Percentiles rank a stretch among this genome's conserved stretches.
These are phyloP conservation scores for Holcopasites calliopsidis DNA, from an alignment of 1,140 invertebrate species.

Conservation along the genomic window DNA sequence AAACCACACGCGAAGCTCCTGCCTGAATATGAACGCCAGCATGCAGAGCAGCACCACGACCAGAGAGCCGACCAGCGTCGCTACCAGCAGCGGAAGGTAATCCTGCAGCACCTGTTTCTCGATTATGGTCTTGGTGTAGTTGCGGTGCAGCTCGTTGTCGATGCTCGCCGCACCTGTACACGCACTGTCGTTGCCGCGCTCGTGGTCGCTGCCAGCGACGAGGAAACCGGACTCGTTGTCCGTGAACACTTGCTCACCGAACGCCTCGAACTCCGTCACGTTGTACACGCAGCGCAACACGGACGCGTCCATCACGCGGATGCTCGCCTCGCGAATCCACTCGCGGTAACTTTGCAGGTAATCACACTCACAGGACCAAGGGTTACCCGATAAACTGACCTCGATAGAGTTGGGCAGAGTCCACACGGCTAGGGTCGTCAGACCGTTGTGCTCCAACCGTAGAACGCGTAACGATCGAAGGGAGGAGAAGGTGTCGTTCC, in stretches of 20 bases:
- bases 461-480: conserved; percentile 86
- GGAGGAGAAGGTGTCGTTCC: conserved; percentile 88
- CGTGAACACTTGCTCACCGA: conserved; percentile 80
- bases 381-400: conserved; percentile 87
- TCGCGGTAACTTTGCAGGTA: conserved; percentile 89
- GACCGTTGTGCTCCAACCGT: conserved; percentile 88
- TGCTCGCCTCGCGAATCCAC: conserved; percentile 84
- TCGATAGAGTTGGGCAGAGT: conserved; percentile 83
- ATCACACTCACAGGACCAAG: conserved; percentile 93
- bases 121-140: conserved; percentile 86
- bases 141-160: conserved; percentile 85
- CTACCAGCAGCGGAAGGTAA: conserved; percentile 88
- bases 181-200: conserved; percentile 77
- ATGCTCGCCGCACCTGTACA: conserved; percentile 84
- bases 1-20: conserved; percentile 94
- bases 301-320: conserved; percentile 82
- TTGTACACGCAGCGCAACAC: conserved; percentile 84
- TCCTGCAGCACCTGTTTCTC: conserved; percentile 86
- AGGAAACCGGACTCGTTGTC: conserved; percentile 81
- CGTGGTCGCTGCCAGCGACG: conserved; percentile 52
- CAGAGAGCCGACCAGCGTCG: conserved; percentile 86
- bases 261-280: conserved; percentile 80
- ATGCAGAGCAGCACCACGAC: conserved; percentile 86
- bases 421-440: conserved; percentile 89
- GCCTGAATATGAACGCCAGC: conserved; percentile 89